phyloP scores from a whole-genome alignment of 2,888 invertebrate genomes.

The Pediacus dermestoides region DNA sequence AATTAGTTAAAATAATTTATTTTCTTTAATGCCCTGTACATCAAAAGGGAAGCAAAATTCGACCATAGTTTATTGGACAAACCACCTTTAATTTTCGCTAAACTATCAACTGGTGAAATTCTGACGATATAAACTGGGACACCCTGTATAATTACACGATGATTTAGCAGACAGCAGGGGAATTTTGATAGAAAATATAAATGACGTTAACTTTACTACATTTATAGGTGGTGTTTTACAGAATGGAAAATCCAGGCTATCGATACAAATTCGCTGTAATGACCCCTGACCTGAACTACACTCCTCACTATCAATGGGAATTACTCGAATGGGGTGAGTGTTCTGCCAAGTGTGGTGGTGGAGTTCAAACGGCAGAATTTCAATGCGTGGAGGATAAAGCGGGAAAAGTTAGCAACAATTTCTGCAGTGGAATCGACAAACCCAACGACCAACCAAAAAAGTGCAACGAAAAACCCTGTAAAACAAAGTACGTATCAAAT shows the following conservation, averaged over 20 bases:
- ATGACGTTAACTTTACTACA: background rate
- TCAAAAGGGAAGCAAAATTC: too few species aligned
- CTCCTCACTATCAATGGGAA: slow-evolving; percentile 61
- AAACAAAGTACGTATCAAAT: slow-evolving; percentile 51
- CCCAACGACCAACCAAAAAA: slow-evolving; percentile 47
- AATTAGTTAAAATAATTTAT: too few species aligned
- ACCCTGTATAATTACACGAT: too few species aligned
- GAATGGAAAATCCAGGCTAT: slow-evolving; percentile 56
- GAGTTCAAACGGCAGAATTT: slow-evolving; percentile 53
- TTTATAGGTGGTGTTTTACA: slow-evolving; percentile 46
- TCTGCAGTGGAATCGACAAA: slow-evolving; percentile 50
- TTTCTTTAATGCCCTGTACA: too few species aligned
- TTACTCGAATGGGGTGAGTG: slow-evolving; percentile 62
- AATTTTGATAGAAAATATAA: slow-evolving; percentile 1
- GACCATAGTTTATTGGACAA: too few species aligned
- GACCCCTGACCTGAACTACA: slow-evolving; percentile 51
- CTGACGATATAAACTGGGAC: too few species aligned
- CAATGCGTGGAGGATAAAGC: slow-evolving; percentile 60
- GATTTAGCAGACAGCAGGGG: background rate
- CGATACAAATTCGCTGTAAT: slow-evolving; percentile 60
- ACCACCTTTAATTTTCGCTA: too few species aligned
- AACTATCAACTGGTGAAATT: too few species aligned
- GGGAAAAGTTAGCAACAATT: slow-evolving; percentile 59
- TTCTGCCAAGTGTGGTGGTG: slow-evolving; percentile 61
- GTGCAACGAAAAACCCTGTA: slow-evolving; percentile 53